Evolutionary conservation across 2,888 invertebrate species (phyloP).

Genomic region (Miltochrista miniata): DNA sequence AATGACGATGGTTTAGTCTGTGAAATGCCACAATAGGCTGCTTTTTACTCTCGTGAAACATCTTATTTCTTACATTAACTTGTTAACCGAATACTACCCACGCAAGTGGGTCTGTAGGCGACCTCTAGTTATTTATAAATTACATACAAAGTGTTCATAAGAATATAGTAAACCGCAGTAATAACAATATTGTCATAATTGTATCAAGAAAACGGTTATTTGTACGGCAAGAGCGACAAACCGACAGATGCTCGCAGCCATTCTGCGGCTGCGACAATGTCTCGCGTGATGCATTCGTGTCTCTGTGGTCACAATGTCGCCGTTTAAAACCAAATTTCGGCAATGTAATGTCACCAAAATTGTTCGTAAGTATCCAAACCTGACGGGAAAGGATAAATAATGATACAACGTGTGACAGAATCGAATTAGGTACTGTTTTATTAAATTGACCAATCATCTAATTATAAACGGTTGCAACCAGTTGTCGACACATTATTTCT

Average conservation of each 20-base stretch:
- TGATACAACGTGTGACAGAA: slow-evolving; percentile 41
- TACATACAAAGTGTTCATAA: slow-evolving; percentile 58
- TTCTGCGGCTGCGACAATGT: slow-evolving; percentile 66
- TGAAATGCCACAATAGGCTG: too few species aligned
- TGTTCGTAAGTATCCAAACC: slow-evolving; percentile 56
- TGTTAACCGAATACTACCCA: too few species aligned
- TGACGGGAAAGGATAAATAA: slow-evolving; percentile 52
- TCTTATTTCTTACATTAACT: too few species aligned
- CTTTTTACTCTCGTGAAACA: too few species aligned
- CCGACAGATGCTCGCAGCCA: slow-evolving; percentile 81
- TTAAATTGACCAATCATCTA: slow-evolving; percentile 27
- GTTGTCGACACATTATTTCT: slow-evolving; percentile 16
- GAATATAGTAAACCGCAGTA: slow-evolving; percentile 65
- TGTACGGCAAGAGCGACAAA: slow-evolving; percentile 75
- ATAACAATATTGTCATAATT: slow-evolving; percentile 71
- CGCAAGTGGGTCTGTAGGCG: too few species aligned
- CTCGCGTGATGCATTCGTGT: slow-evolving; percentile 67
- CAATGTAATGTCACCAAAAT: slow-evolving; percentile 60
- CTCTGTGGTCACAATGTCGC: slow-evolving; percentile 76
- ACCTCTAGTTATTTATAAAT: too few species aligned
- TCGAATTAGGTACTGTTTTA: slow-evolving; percentile 37
- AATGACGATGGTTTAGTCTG: too few species aligned
- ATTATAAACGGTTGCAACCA: slow-evolving; percentile 20
- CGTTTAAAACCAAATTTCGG: slow-evolving; percentile 77
- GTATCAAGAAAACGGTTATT: slow-evolving; percentile 72